A percentile compares a stretch with the other conserved stretches of the same genome.
Evolutionary conservation across 2,797 vertebrate species (phyloP).

Genomic region (Molossus molossus): DNA sequence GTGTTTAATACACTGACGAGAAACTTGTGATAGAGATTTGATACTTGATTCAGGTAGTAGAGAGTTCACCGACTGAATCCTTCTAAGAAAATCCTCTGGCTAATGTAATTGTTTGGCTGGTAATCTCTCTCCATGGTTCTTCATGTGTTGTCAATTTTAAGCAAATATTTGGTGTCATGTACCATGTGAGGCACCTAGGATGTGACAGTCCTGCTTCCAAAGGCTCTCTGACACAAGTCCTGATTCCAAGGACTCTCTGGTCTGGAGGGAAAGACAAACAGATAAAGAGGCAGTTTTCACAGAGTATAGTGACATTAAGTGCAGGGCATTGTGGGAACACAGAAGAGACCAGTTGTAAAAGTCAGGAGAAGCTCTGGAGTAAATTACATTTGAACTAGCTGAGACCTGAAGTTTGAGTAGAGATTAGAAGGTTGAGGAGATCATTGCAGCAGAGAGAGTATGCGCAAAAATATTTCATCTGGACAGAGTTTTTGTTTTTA

Average conservation of each 20-base stretch:
- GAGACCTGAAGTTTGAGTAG: not conserved
- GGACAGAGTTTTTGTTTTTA: not conserved
- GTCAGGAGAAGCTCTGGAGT: not conserved
- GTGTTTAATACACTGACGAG: not conserved
- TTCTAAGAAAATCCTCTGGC: not conserved
- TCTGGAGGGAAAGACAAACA: not conserved
- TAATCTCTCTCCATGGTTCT: not conserved
- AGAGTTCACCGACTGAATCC: not conserved
- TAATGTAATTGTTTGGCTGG: not conserved
- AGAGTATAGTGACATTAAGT: not conserved
- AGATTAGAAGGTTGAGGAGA: not conserved
- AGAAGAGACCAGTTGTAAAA: not conserved
- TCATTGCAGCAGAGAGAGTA: not conserved
- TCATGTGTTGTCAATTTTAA: not conserved
- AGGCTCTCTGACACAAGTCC: not conserved
- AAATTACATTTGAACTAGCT: slow-evolving; percentile 27
- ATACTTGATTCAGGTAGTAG: not conserved
- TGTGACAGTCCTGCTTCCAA: not conserved
- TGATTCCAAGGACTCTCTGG: not conserved
- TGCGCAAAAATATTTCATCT: not conserved
- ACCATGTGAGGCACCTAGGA: not conserved
- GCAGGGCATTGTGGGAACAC: not conserved
- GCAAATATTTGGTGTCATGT: not conserved
- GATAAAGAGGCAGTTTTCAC: not conserved
- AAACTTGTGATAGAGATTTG: slow-evolving; percentile 1